Conservation (phyloP, 2,797 vertebrate species). For the Lagorchestes hirsutus region DNA sequence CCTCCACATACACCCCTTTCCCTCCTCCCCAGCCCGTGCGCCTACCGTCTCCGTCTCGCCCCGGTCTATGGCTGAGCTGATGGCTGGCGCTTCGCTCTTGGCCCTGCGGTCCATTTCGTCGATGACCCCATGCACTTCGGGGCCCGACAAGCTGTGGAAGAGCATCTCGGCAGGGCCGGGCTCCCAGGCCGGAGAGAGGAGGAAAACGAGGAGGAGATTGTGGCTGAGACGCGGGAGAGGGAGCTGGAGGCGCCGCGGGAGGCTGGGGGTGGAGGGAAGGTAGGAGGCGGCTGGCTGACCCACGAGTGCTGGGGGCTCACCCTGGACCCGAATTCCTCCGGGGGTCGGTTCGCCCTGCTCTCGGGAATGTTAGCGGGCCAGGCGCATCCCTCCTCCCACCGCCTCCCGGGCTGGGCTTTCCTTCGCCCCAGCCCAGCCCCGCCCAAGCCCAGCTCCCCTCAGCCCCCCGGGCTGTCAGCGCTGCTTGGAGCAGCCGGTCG, state of each 20-base stretch:
- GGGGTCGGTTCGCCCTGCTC: conserved; percentile 71
- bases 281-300: conserved; percentile 51
- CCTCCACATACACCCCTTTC: neutral
- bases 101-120: conserved; percentile 98
- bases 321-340: conserved; percentile 54
- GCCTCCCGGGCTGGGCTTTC: conserved; percentile 82
- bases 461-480: conserved; percentile 64
- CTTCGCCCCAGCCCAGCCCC: conserved; percentile 65
- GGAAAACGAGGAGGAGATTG: conserved; percentile 3
- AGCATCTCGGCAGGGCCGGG: conserved; percentile 93
- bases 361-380: conserved; percentile 82
- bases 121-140: conserved; percentile 98
- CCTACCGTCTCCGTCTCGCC: conserved; percentile 98
- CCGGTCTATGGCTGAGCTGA: conserved; percentile 99
- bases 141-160: conserved; percentile 98
- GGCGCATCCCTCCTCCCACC: conserved; percentile 81
- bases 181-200: neutral
- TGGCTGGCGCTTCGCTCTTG: conserved; percentile 95
- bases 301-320: conserved; percentile 64
- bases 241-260: conserved; percentile 74
- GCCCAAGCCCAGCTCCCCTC: conserved; percentile 65
- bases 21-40: conserved; percentile 71
- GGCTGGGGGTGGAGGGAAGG: conserved; percentile 68
- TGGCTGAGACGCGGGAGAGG: conserved; percentile 54
- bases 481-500: conserved; percentile 66